Evolutionary conservation across 1,140 invertebrate genomes (phyloP), one percentile per base, ranked within the genome.

Genomic region (Hycleus phaleratus): DNA sequence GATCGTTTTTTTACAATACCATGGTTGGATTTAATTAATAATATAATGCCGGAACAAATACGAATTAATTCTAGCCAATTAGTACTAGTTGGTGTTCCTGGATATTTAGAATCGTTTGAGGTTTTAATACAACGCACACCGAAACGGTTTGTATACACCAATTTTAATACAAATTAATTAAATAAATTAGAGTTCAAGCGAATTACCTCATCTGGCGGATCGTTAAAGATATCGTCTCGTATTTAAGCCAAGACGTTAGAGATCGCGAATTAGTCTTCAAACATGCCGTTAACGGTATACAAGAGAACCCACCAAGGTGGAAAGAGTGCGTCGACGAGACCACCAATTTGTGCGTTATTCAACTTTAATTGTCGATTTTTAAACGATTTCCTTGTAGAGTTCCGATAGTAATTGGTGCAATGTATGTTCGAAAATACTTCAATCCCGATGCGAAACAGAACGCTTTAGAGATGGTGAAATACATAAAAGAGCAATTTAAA

Each of bases 1-100:
- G 64, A 78, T 24, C 84, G 84, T 48, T 91, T 87, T 68, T 85
- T 86, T 3, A 82, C 78, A 60, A 78, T 86, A 43, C 76, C 82
- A 46, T 85, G 84, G 83, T 46, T 78, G 32, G 74, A 78, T 39
- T 85, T 83, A 60, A 77, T 85, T 53, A 83, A 82, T 67, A 77
- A 63, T 0, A 32, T 32, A 5, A 60, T 85, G 32, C 68, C 86
- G 45, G 73, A 75, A n/a, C 66, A 68, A 26, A 68, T 76, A 38
- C 68, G 46, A 60, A 58, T 8, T 53, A 61, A 62, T 56, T 75
- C 50, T 1, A 49, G 62, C 2, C 60, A 71, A 18, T 82, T 86
- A 68, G 60, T 77, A 11, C 71, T 85, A 18, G 78, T 85, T 45
- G 79, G 85, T 0, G 81, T 82, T 10, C 82, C 83, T 0, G 71